These are phyloP conservation scores for Sesamia nonagrioides DNA, from an alignment of 1,140 invertebrate species.

Conservation along the genomic window DNA sequence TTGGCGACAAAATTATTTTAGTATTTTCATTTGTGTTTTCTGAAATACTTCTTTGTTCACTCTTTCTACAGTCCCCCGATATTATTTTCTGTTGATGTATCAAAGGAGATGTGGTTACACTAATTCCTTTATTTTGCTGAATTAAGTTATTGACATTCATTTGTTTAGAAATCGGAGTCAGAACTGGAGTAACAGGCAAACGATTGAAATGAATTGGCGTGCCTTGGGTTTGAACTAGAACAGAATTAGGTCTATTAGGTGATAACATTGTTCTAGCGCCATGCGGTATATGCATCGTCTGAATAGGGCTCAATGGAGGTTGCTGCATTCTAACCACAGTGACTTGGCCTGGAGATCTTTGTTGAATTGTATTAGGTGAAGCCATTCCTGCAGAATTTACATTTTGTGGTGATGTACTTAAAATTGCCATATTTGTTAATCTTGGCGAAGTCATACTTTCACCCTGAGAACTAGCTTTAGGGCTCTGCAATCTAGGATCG, in stretches of 20 bases:
- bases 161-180: constrained; percentile 87
- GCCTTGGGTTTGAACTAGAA: constrained; percentile 82
- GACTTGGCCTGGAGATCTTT: constrained; percentile 83
- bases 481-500: constrained; percentile 81
- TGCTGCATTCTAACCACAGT: constrained; percentile 86
- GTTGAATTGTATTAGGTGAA: constrained; percentile 74
- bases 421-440: constrained; percentile 79
- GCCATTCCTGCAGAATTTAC: constrained; percentile 71
- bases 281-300: constrained; percentile 78
- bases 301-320: constrained; percentile 84
- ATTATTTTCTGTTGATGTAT: constrained; percentile 76
- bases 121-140: constrained; percentile 80
- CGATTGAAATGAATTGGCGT: constrained; percentile 82
- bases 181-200: constrained; percentile 87
- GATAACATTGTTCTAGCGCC: constrained; percentile 81
- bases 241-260: constrained; percentile 82
- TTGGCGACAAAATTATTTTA: constrained; percentile 84
- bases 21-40: constrained; percentile 74
- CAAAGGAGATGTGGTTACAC: constrained; percentile 62
- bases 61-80: constrained; percentile 72
- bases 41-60: constrained; percentile 61
- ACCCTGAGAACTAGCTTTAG: constrained; percentile 74
- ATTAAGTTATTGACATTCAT: constrained; percentile 85
- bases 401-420: constrained; percentile 78
- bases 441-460: constrained; percentile 79